These are phyloP conservation scores for Manis pentadactyla DNA, from an alignment of 2,797 vertebrate species.

Conservation along the genomic window DNA sequence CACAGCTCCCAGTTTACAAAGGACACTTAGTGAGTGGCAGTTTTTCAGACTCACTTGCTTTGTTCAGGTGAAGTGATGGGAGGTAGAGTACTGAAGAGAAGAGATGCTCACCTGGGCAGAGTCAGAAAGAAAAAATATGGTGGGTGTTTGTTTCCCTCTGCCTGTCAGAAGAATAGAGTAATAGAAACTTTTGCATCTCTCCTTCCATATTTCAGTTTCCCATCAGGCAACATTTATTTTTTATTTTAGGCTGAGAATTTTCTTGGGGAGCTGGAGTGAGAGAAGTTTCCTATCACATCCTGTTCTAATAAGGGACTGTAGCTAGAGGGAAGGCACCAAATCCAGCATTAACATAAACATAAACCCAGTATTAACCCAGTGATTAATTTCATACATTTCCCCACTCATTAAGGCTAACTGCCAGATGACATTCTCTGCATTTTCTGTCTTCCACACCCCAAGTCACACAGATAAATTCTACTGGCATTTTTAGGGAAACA, in stretches of 20 bases:
- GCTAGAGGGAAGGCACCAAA: not conserved
- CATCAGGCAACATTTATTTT: not conserved
- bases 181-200: not conserved
- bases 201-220: not conserved
- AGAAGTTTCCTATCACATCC: not conserved
- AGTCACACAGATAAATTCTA: slow-evolving; percentile 68
- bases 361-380: slow-evolving; percentile 52
- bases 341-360: not conserved
- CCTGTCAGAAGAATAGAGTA: not conserved
- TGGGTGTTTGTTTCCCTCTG: not conserved
- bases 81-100: not conserved
- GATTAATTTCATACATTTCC: slow-evolving; percentile 56
- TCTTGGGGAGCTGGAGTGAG: not conserved
- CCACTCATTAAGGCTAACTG: slow-evolving; percentile 56
- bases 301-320: not conserved
- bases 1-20: not conserved
- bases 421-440: slow-evolving; percentile 46
- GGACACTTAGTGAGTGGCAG: not conserved
- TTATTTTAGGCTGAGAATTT: not conserved
- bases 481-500: slow-evolving; percentile 71
- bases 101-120: not conserved
- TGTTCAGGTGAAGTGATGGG: not conserved
- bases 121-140: not conserved
- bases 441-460: not conserved
- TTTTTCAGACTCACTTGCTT: not conserved